A percentile compares a stretch with the other conserved stretches of the same genome.
Evolutionary conservation across 2,113 vertebrate genomes (phyloP).

Genomic region (Buteo buteo): DNA sequence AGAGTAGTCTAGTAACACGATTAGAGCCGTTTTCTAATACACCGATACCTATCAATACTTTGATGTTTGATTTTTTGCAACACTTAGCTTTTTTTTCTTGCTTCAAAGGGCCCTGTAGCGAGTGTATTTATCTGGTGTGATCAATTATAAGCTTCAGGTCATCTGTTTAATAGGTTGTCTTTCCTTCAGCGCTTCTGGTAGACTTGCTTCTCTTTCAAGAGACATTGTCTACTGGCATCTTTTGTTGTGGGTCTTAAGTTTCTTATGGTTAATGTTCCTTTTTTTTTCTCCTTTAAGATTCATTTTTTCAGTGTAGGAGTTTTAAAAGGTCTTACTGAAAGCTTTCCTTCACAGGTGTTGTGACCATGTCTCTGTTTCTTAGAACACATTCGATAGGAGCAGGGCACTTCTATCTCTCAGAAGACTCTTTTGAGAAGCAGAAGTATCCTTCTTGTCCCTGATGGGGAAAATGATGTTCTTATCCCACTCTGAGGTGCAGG

Average conservation of each 20-base stretch:
- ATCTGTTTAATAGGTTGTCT: background rate
- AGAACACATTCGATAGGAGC: fast-evolving
- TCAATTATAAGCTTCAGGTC: background rate
- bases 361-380: background rate
- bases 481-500: background rate
- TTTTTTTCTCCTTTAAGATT: background rate
- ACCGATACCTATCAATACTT: fast-evolving
- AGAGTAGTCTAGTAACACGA: fast-evolving
- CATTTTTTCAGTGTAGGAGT: background rate
- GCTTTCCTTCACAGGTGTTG: fast-evolving
- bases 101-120: too few species aligned
- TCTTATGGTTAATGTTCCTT: fast-evolving
- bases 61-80: background rate
- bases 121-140: background rate
- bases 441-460: background rate
- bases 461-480: background rate
- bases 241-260: background rate
- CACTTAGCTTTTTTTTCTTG: background rate
- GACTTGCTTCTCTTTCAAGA: background rate
- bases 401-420: fast-evolving
- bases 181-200: background rate
- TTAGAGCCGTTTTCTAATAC: background rate
- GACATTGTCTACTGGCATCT: fast-evolving
- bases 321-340: background rate
- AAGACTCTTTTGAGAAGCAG: background rate